phyloP scores from a whole-genome alignment of 2,797 vertebrate species.

The Cirrhinus molitorella region DNA sequence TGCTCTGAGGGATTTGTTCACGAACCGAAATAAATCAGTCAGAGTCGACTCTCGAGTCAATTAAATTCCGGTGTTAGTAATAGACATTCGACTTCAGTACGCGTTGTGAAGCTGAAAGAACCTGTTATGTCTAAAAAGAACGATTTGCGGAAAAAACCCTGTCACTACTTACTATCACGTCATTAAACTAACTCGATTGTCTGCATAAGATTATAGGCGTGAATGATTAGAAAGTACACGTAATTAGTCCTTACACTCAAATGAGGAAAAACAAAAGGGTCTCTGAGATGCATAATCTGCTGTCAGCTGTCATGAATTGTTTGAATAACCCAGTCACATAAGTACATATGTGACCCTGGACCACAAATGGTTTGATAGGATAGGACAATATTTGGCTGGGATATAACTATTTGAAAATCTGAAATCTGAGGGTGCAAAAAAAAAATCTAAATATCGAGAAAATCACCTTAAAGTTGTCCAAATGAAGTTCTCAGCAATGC shows the following conservation, averaged over 20 bases:
- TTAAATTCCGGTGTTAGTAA: too few species aligned
- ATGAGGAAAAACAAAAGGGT: slow-evolving; percentile 55
- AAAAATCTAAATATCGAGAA: too few species aligned
- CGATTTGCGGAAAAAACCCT: not conserved
- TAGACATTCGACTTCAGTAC: not conserved
- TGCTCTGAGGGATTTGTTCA: not conserved
- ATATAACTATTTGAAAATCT: too few species aligned
- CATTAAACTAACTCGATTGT: not conserved
- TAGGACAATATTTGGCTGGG: too few species aligned
- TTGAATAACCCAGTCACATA: not conserved
- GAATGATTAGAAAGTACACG: not conserved
- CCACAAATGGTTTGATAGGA: too few species aligned
- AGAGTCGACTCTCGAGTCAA: not conserved
- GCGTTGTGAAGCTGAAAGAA: not conserved
- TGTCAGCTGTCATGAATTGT: not conserved
- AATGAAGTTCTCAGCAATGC: too few species aligned
- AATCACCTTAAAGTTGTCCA: too few species aligned
- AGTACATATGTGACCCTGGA: too few species aligned
- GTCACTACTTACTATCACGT: not conserved
- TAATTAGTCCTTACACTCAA: slow-evolving; percentile 39
- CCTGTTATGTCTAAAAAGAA: not conserved
- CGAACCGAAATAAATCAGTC: not conserved
- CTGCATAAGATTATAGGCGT: not conserved
- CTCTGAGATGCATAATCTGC: slow-evolving; percentile 33
- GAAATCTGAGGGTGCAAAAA: too few species aligned